phyloP scores from a whole-genome alignment of 1,140 invertebrate species.

The Aphelinus atriplicis region DNA sequence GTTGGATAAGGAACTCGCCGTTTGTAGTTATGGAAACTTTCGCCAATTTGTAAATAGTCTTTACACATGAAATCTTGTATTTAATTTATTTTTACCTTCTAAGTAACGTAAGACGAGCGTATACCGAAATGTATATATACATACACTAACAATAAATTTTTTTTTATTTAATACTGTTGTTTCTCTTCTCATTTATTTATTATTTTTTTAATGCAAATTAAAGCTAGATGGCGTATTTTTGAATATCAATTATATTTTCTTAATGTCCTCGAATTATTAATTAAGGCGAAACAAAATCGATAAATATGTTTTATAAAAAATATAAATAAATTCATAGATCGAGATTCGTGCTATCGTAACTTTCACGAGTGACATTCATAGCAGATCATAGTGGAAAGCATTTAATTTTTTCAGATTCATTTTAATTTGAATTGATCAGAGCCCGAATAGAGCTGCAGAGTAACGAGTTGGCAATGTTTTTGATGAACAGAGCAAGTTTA shows the following conservation, averaged over 20 bases:
- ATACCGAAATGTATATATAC: slow-evolving; percentile 3
- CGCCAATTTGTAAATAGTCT: slow-evolving; percentile 44
- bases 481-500: too few species aligned
- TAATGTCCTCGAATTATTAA: background rate
- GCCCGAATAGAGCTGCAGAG: too few species aligned
- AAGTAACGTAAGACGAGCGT: slow-evolving; percentile 29
- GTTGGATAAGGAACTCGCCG: slow-evolving; percentile 10
- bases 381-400: background rate
- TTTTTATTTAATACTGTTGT: too few species aligned
- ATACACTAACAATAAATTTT: too few species aligned
- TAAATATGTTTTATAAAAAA: too few species aligned
- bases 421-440: too few species aligned
- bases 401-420: background rate
- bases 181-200: too few species aligned
- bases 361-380: slow-evolving; percentile 13
- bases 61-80: slow-evolving; percentile 21
- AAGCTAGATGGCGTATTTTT: too few species aligned
- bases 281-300: background rate
- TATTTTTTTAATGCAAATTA: too few species aligned
- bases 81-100: slow-evolving; percentile 34
- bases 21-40: slow-evolving; percentile 17
- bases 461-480: too few species aligned
- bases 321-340: too few species aligned
- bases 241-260: too few species aligned
- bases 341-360: background rate